Percentiles rank a stretch among this genome's conserved stretches.
phyloP scores from a whole-genome alignment of 1,140 invertebrate genomes.

The Hyposmocoma kahamanoa region DNA sequence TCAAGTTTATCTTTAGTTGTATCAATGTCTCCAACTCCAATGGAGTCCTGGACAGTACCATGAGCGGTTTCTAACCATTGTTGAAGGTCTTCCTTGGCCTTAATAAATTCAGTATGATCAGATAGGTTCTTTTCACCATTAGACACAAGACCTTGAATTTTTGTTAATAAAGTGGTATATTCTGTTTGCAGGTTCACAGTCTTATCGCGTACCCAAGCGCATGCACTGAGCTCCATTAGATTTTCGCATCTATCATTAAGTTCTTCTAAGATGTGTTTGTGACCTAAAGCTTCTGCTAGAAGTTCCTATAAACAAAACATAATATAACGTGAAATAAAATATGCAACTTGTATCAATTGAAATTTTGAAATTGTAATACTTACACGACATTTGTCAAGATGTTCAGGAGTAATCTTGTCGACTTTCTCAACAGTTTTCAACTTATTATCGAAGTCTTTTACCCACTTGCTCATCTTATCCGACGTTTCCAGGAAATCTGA shows the following conservation, averaged over 20 bases:
- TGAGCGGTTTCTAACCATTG: slow-evolving; percentile 87
- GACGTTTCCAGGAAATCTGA: slow-evolving; percentile 86
- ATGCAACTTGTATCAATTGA: neutral
- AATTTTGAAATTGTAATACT: slow-evolving; percentile 34
- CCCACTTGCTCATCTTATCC: slow-evolving; percentile 85
- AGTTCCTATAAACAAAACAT: slow-evolving; percentile 71
- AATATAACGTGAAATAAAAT: neutral
- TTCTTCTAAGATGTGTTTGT: slow-evolving; percentile 87
- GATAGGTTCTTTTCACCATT: slow-evolving; percentile 91
- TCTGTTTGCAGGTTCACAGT: slow-evolving; percentile 87
- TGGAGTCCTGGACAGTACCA: slow-evolving; percentile 86
- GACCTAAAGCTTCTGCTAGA: slow-evolving; percentile 82
- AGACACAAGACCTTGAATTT: slow-evolving; percentile 85
- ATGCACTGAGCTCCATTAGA: slow-evolving; percentile 88
- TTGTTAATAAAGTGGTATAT: slow-evolving; percentile 85
- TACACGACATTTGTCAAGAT: slow-evolving; percentile 84
- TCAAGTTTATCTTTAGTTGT: slow-evolving; percentile 90
- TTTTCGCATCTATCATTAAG: slow-evolving; percentile 91
- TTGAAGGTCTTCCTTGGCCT: slow-evolving; percentile 87
- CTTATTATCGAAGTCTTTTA: slow-evolving; percentile 82
- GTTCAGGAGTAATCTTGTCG: slow-evolving; percentile 87
- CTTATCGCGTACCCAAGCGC: slow-evolving; percentile 87
- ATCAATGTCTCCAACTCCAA: slow-evolving; percentile 85
- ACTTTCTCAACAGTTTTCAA: slow-evolving; percentile 79
- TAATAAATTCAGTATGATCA: slow-evolving; percentile 91